These are phyloP conservation scores for Leucopternis melanops DNA, from an alignment of 2,113 vertebrate genomes.

Conservation along the genomic window DNA sequence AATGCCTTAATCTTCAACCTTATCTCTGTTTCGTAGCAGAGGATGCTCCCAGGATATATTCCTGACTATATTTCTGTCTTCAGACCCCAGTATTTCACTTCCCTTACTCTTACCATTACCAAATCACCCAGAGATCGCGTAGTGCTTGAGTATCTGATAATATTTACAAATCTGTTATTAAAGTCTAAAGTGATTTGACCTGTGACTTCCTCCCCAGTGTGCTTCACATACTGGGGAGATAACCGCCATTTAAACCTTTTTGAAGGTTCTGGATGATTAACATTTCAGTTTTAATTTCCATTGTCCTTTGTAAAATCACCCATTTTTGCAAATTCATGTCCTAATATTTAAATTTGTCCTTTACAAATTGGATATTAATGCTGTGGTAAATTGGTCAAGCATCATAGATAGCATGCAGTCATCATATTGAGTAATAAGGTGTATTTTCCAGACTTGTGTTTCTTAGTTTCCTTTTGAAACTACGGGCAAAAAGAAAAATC, in stretches of 20 bases:
- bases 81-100: slow-evolving; percentile 4
- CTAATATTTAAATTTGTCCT: not conserved
- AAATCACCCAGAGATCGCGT: not conserved
- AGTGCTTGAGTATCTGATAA: not conserved
- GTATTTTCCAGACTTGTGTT: not conserved
- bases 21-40: not conserved
- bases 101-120: not conserved
- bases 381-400: not conserved
- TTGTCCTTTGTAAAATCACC: not conserved
- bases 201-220: not conserved
- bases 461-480: not conserved
- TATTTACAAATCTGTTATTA: not conserved
- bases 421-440: not conserved
- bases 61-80: not conserved
- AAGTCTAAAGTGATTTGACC: not conserved
- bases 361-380: not conserved
- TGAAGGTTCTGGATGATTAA: not conserved
- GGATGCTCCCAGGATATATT: not conserved
- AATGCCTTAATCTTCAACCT: not conserved
- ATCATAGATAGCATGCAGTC: not conserved
- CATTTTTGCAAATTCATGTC: not conserved
- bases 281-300: not conserved
- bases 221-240: not conserved
- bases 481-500: not conserved
- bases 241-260: not conserved